phyloP scores from a whole-genome alignment of 2,797 vertebrate species.

The Acanthopagrus latus region DNA sequence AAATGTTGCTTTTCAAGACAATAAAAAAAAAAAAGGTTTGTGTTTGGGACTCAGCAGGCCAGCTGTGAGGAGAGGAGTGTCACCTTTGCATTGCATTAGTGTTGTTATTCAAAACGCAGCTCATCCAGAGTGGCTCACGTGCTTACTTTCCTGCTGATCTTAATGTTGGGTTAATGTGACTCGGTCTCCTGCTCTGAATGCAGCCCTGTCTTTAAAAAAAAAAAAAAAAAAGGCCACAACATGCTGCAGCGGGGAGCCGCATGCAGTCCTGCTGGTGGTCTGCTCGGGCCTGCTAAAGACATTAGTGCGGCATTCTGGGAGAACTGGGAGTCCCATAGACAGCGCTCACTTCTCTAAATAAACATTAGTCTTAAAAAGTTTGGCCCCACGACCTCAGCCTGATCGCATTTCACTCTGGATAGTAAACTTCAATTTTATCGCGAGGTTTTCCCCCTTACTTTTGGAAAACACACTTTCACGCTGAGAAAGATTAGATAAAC shows the following conservation, averaged over 20 bases:
- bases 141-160: conserved; percentile 10
- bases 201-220: not conserved
- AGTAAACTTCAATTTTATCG: conserved; percentile 86
- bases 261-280: conserved; percentile 70
- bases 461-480: conserved; percentile 81
- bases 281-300: conserved; percentile 89
- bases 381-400: conserved; percentile 92
- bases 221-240: conserved; percentile 20
- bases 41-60: not conserved
- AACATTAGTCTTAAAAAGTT: conserved; percentile 99
- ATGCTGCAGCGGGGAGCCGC: conserved; percentile 44
- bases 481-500: conserved; percentile 78
- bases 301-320: conserved; percentile 90
- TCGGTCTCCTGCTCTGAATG: conserved; percentile 18
- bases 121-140: not conserved
- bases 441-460: conserved; percentile 71
- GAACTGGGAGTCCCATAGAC: conserved; percentile 91
- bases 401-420: conserved; percentile 93
- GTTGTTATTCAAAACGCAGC: conserved; percentile 15
- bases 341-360: conserved; percentile 98
- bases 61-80: not conserved
- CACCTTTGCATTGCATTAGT: not conserved
- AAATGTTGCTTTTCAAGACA: not conserved
- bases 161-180: conserved; percentile 11
- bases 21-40: not conserved